Conservation (phyloP, 2,888 invertebrate genomes). For the Monoplex corrugatus region DNA sequence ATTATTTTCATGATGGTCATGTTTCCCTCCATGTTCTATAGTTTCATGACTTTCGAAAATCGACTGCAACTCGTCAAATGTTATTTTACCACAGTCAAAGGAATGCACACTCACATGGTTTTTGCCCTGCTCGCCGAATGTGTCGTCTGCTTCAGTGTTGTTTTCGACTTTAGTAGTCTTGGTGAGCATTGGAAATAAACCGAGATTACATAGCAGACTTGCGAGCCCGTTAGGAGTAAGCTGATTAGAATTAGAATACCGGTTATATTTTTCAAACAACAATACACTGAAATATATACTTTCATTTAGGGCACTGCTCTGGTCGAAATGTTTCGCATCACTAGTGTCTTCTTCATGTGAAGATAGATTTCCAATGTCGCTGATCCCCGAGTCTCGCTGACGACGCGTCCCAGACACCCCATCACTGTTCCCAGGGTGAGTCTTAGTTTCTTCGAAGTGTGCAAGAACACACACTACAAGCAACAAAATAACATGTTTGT, state of each 20-base stretch:
- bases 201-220: slow-evolving; percentile 37
- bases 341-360: background rate
- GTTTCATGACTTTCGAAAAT: background rate
- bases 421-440: background rate
- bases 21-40: background rate
- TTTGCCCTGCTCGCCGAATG: background rate
- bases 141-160: background rate
- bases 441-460: background rate
- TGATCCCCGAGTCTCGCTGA: background rate
- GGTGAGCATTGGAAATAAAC: background rate
- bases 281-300: slow-evolving; percentile 24
- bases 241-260: background rate
- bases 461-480: background rate
- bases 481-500: background rate
- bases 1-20: background rate
- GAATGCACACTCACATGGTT: background rate
- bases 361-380: background rate
- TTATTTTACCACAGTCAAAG: background rate
- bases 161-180: slow-evolving; percentile 18
- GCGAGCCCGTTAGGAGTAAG: slow-evolving; percentile 36
- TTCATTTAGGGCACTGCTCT: background rate
- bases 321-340: background rate
- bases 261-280: slow-evolving; percentile 40
- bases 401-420: too few species aligned
- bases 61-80: slow-evolving; percentile 14